These are phyloP conservation scores for Brachyrhaphis roseni DNA, from an alignment of 2,797 vertebrate species.

Conservation along the genomic window DNA sequence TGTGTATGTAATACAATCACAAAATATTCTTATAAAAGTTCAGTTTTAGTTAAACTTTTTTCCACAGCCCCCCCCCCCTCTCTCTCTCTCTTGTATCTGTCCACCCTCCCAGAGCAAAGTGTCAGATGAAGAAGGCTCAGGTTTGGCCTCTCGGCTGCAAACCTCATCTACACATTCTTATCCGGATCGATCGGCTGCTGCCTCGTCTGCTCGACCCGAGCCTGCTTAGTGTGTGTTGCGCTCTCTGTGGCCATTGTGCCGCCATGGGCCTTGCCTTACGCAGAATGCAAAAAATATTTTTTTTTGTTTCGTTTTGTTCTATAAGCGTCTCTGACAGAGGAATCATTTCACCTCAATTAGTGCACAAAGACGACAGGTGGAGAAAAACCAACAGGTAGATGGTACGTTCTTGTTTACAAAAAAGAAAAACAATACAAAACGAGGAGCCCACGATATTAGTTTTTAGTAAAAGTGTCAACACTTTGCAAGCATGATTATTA, in stretches of 20 bases:
- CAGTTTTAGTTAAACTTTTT: background rate
- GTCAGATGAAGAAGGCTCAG: conserved; percentile 43
- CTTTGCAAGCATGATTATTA: conserved; percentile 72
- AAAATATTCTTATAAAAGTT: background rate
- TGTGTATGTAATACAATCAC: background rate
- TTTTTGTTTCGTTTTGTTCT: background rate
- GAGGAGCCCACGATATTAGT: background rate
- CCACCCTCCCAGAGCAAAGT: background rate
- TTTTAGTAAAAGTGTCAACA: conserved; percentile 1
- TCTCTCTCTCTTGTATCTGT: no score
- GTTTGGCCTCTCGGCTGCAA: conserved; percentile 65
- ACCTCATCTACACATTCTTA: conserved; percentile 86
- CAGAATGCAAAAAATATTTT: conserved; percentile 25
- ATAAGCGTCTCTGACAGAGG: conserved; percentile 22
- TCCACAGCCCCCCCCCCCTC: background rate
- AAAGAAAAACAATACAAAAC: background rate
- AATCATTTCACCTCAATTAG: conserved; percentile 50
- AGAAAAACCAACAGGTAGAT: conserved; percentile 12
- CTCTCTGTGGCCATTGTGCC: conserved; percentile 69
- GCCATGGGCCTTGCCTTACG: conserved; percentile 48
- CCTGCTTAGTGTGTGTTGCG: conserved; percentile 49
- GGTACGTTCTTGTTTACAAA: background rate
- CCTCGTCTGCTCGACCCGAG: conserved; percentile 72
- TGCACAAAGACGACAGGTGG: conserved; percentile 18
- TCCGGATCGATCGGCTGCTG: conserved; percentile 84